Evolutionary conservation across 2,888 invertebrate species (phyloP).

Genomic region (Epirrhoe alternata): DNA sequence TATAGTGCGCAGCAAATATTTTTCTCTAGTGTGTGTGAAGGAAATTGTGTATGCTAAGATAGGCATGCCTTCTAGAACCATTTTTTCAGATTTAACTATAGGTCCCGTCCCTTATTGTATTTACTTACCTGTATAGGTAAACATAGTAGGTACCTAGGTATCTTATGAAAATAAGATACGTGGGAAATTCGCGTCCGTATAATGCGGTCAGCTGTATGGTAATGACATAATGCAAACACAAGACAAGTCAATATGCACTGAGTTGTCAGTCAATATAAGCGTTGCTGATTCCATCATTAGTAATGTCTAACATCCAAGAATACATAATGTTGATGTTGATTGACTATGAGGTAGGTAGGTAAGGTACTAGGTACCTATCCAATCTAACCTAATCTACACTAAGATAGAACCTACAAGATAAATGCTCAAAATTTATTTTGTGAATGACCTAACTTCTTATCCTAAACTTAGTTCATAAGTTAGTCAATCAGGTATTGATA

Average conservation of each 20-base stretch:
- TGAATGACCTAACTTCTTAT: not conserved
- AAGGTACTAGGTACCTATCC: too few species aligned
- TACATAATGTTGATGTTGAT: not conserved
- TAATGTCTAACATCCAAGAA: not conserved
- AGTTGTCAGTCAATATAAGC: not conserved
- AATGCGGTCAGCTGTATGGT: conserved; percentile 8
- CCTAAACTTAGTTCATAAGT: not conserved
- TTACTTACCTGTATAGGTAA: too few species aligned
- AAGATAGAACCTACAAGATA: too few species aligned
- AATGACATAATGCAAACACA: conserved; percentile 4
- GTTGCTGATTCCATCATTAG: not conserved
- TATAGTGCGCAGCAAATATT: too few species aligned
- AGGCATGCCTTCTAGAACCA: not conserved
- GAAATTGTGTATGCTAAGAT: not conserved
- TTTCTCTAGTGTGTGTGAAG: not conserved
- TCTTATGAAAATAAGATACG: conserved; percentile 15
- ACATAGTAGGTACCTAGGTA: too few species aligned
- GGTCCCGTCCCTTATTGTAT: not conserved
- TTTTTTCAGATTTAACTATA: not conserved
- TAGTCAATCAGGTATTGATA: too few species aligned
- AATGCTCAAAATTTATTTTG: too few species aligned
- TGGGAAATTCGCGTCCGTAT: conserved; percentile 15
- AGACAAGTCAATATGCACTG: conserved; percentile 2
- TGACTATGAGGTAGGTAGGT: not conserved
- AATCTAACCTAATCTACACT: too few species aligned